phyloP scores from a whole-genome alignment of 2,888 invertebrate species.

The Idaea aversata region DNA sequence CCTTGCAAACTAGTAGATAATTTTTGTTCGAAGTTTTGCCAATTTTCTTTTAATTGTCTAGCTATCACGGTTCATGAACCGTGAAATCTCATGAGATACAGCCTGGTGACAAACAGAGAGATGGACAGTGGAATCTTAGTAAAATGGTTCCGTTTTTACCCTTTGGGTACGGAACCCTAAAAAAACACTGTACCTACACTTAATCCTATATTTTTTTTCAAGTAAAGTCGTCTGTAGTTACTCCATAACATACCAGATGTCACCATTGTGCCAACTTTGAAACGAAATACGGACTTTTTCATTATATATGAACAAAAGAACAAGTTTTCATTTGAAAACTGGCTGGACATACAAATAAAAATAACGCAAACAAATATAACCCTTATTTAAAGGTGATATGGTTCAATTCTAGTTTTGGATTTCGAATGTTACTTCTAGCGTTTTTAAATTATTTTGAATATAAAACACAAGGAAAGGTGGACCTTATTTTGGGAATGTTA shows the following conservation, averaged over 20 bases:
- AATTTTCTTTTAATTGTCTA: too few species aligned
- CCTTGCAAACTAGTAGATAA: too few species aligned
- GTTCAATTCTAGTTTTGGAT: not conserved
- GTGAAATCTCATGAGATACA: too few species aligned
- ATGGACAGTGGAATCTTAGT: too few species aligned
- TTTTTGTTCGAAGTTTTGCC: too few species aligned
- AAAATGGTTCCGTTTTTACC: too few species aligned
- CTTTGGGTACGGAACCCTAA: too few species aligned
- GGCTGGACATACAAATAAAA: not conserved
- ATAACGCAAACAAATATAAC: not conserved
- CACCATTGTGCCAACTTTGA: conserved; percentile 6
- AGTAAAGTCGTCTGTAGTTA: not conserved
- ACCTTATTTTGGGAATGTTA: not conserved
- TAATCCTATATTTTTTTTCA: not conserved
- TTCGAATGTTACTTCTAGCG: not conserved
- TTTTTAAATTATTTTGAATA: not conserved
- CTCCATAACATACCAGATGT: not conserved
- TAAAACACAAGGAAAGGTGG: not conserved
- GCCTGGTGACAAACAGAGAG: too few species aligned
- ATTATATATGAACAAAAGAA: conserved; percentile 6
- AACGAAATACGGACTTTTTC: conserved; percentile 6
- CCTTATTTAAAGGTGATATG: not conserved
- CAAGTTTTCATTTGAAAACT: not conserved
- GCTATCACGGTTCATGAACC: too few species aligned
- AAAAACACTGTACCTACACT: too few species aligned